These are phyloP conservation scores for Ciconia boyciana DNA, from an alignment of 2,113 vertebrate species.

Conservation along the genomic window DNA sequence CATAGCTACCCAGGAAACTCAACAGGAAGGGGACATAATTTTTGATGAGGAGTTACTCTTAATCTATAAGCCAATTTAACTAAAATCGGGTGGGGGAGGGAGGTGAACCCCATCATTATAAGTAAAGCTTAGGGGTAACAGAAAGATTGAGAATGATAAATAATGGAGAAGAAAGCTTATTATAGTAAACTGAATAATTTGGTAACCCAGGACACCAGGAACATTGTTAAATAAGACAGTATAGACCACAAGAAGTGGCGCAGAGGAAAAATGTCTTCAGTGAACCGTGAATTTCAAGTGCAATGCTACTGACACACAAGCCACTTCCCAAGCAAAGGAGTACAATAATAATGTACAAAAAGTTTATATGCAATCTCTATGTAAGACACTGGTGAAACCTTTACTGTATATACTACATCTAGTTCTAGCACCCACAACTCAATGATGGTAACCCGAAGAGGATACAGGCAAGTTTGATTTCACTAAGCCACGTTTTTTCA, in stretches of 20 bases:
- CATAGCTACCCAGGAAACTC: not conserved
- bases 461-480: not conserved
- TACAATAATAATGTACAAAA: not conserved
- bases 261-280: not conserved
- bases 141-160: not conserved
- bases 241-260: not conserved
- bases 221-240: not conserved
- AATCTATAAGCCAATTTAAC: not conserved
- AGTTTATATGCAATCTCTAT: rapidly evolving
- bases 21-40: not conserved
- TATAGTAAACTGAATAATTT: not conserved
- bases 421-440: not conserved
- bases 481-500: not conserved
- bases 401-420: not conserved
- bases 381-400: not conserved
- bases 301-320: not conserved
- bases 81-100: not conserved
- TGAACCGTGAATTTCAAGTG: not conserved
- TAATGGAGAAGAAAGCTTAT: not conserved
- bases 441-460: not conserved
- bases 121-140: not conserved
- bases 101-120: not conserved
- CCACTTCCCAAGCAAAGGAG: not conserved
- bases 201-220: not conserved
- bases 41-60: not conserved